Evolutionary conservation across 2,888 invertebrate genomes (phyloP).

Genomic region (Hipparchia semele): DNA sequence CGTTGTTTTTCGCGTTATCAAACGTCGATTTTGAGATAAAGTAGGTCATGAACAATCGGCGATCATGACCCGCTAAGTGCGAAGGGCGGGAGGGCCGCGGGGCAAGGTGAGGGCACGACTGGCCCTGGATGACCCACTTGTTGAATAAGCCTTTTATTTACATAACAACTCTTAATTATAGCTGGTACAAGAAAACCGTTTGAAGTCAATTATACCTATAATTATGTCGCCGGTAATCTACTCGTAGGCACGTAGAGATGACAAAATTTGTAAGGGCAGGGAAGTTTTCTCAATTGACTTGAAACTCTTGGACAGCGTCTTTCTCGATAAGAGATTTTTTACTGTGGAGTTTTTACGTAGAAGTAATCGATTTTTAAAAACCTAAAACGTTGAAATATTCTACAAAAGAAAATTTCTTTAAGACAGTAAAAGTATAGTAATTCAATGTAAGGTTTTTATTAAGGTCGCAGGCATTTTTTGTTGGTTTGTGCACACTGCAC

Average conservation of each 20-base stretch:
- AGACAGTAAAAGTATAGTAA: no score
- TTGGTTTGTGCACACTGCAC: no score
- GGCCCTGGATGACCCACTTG: slow-evolving; percentile 78
- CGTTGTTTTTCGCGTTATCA: slow-evolving; percentile 19
- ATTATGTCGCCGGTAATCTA: neutral
- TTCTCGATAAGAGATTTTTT: no score
- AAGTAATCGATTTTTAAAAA: no score
- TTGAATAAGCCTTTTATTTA: slow-evolving; percentile 73
- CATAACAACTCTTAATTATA: slow-evolving; percentile 46
- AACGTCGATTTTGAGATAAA: slow-evolving; percentile 63
- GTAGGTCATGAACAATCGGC: slow-evolving; percentile 75
- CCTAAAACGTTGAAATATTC: no score
- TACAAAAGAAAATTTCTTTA: no score
- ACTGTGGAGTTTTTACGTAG: no score
- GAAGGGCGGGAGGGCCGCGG: slow-evolving; percentile 33
- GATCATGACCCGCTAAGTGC: slow-evolving; percentile 69
- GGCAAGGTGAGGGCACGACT: slow-evolving; percentile 38
- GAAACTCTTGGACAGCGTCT: no score
- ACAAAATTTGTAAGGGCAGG: neutral
- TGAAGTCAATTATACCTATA: neutral
- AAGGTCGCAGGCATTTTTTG: no score
- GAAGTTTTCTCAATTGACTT: no score
- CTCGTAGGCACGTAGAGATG: neutral
- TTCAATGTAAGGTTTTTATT: no score
- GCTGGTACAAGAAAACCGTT: slow-evolving; percentile 22